Evolutionary conservation across 53 echinoderm and acorn worm genomes (phyloP), one percentile per base, ranked within the genome.

Genomic region (Paracentrotus lividus): DNA sequence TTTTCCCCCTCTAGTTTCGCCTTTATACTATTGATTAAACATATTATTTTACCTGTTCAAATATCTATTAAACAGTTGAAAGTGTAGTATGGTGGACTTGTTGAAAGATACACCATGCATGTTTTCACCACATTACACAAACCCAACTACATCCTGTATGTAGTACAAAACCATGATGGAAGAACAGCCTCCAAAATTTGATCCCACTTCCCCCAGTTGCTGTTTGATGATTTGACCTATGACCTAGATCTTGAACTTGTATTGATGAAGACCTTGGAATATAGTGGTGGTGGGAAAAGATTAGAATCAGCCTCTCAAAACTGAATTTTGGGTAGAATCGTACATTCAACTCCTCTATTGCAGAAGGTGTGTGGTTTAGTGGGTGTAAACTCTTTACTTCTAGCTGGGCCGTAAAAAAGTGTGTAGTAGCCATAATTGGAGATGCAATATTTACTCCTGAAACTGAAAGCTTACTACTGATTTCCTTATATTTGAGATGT

Each of bases 231-330:
- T 42, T 89, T 89, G 64, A 89, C 89, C 89, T 40, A 26, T 43
- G 42, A 89, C 89, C 89, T 89, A 38, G 89, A 89, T 89, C 89
- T 89, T 89, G 89, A 89, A 89, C 89, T 61, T 64, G 60, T 26
- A 16, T 10, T 16, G 65, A 34, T 45, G 3, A 8, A 56, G 65
- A 27, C 34, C 81, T 47, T 81, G 31, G 13, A n/a, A n/a, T 81
- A 23, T 5, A 14, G 44, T 20, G 6, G 18, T 81, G 49, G 81
- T 81, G 81, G 81, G 81, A 81, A 81, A 24, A 81, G 47, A 81
- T 45, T 81, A 81, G 81, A 81, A 81, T n/a, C 47, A 13, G 18
- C 77, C 5, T 81, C 47, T 47, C 14, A 49, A n/a, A 49, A 45
- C 26, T 44, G 26, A 2, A 26, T n/a, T 81, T 45, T n/a, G 12